Evolutionary conservation across 1,140 invertebrate species (phyloP), one percentile per base, ranked within the genome.

Genomic region (Cotesia typhae): DNA sequence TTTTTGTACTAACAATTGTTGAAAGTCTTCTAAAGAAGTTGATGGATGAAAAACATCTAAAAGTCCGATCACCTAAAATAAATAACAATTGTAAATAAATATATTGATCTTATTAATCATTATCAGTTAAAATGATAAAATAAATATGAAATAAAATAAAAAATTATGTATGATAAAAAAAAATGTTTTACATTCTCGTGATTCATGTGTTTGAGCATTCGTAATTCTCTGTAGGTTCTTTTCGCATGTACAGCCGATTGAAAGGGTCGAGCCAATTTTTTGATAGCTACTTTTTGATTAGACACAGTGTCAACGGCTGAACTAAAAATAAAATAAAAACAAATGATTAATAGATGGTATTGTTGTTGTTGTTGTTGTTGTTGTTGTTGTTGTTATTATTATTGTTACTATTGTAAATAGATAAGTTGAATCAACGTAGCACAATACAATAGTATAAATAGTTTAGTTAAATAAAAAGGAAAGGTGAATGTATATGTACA

Each of bases 221-320:
- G 91, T 74, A 99, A 89, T 87, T 99, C 98, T 70, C 98, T 90
- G 83, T 99, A 99, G 3, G 98, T 99, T 75, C 98, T 89, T 87
- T 99, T 99, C 12, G 98, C 98, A 89, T 99, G 98, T 38, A 98
- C 97, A 28, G 96, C 96, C 72, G 98, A 98, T 85, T 99, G 97
- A 87, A 99, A 99, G 47, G 98, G 98, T 72, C 97, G 90, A 38
- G 96, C 96, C 76, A 99, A 89, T 84, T 99, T 99, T 85, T 99
- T 99, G 72, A 99, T 99, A 3, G 98, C 98, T 55, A 99, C 97
- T 90, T 97, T 95, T 73, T 90, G 92, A 77, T 89, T 90, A 74
- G 91, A 92, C 63, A 89, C 85, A 17, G 89, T 91, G 78, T 96
- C 94, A 55, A 94, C 86, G 5, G 95, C 93, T 20, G 95, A 95